These are phyloP conservation scores for Oplegnathus fasciatus DNA, from an alignment of 2,113 vertebrate species.

Conservation along the genomic window DNA sequence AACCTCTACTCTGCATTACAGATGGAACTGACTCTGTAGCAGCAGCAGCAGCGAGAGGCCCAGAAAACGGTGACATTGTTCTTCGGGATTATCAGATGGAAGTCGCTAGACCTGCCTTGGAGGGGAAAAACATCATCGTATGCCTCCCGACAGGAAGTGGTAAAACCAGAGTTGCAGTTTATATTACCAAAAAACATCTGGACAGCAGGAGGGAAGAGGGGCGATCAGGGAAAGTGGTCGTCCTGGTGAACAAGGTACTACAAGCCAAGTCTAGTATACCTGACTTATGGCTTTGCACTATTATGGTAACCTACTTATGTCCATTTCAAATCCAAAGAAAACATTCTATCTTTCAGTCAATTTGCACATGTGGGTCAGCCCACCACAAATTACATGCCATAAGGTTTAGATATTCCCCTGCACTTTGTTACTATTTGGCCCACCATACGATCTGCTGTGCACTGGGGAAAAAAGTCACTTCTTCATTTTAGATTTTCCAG, in stretches of 20 bases:
- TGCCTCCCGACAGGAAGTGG: conserved; percentile 97
- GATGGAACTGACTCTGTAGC: conserved; percentile 71
- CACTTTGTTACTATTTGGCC: conserved; percentile 53
- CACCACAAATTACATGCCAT: conserved; percentile 59
- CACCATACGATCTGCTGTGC: conserved; percentile 7
- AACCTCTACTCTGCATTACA: conserved; percentile 64
- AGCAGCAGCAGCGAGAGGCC: conserved; percentile 55
- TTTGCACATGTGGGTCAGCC: conserved; percentile 62
- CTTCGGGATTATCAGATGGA: conserved; percentile 95
- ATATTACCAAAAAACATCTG: conserved; percentile 93
- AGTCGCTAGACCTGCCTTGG: conserved; percentile 90
- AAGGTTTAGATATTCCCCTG: conserved; percentile 45
- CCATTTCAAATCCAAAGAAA: conserved; percentile 50
- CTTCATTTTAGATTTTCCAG: conserved; percentile 35
- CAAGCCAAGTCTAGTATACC: neutral
- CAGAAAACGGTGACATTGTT: conserved; percentile 83
- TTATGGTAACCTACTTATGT: conserved; percentile 44
- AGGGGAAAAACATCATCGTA: conserved; percentile 94
- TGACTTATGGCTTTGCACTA: conserved; percentile 35
- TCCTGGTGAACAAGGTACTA: conserved; percentile 96
- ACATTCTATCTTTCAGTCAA: conserved; percentile 36
- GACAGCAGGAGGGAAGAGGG: conserved; percentile 82
- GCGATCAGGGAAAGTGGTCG: conserved; percentile 89
- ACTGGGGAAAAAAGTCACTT: conserved; percentile 9
- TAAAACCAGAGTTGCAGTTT: conserved; percentile 96